Base-by-base conservation (phyloP, 2,797 vertebrate species). In the Poeciliopsis infans region DNA sequence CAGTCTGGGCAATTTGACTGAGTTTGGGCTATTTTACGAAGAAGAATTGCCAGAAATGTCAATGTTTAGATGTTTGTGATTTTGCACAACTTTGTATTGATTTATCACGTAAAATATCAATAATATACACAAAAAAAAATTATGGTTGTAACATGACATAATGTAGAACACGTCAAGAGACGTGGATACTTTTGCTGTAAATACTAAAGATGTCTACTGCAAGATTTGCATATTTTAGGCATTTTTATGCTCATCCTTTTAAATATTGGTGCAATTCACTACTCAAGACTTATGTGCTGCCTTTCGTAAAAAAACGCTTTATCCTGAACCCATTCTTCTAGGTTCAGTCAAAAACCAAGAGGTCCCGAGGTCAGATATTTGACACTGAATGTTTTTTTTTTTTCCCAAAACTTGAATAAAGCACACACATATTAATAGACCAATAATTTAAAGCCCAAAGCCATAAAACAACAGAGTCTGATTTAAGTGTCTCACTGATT, bases 401-500 rank as follows among this genome's bases (percentile, higher is more conserved):
- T 11, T 11, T 2, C 25, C 71, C 73, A 75, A 79, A 89, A 77
- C 61, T 18, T 36, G 77, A 76, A 85, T 88, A 75, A 91, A 77
- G 84, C 72, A 68, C 69, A 64, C 55, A 79, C 74, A 75, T 79
- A 78, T 86, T 88, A 88, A 75, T 43, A 45, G 59, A 47, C 23
- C 74, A 90, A 85, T 84, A 87, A 87, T 89, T 88, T 85, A 68
- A 87, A 68, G 86, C 83, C 77, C 57, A 46, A 82, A 83, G 78
- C 81, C 81, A 84, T 83, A 76, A 87, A 86, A 86, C 76, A 85
- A 89, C 84, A 85, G 69, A 74, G 85, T 89, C 69, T 89, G 87
- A 68, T 91, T 86, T 78, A 71, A 86, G 79, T 80, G 66, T 72
- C 80, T 82, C 13, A 0, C 71, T 92, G 93, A 94, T 92, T 86